Evolutionary conservation across 2,113 vertebrate species (phyloP), one percentile per base, ranked within the genome.

Genomic region (Sclerurus mexicanus): DNA sequence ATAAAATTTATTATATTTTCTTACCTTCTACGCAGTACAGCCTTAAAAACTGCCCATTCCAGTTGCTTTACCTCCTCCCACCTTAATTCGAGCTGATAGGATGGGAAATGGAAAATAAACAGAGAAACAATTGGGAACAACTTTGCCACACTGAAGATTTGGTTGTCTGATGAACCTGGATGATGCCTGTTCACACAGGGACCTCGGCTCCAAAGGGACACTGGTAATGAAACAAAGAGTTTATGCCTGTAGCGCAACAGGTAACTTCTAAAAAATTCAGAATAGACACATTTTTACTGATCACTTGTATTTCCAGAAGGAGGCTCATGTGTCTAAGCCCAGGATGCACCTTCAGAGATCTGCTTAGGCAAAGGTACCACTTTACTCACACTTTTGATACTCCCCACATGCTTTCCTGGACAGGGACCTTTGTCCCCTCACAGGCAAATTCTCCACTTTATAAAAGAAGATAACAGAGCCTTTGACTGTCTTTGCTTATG

Each of bases 1-100:
- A 97, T 98, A 97, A 97, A 96, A 98, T 97, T 98, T 97, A 97
- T 97, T 95, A 74, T 98, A 98, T 98, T 98, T 98, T 98, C 96
- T 98, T 98, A 98, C 98, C 97, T 98, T 98, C 96, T 96, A 40
- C 88, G 96, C 85, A 58, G 66, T 91, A 66, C 95, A 95, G 90
- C 96, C 91, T 97, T 98, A 97, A 97, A 97, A 97, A 90, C 87
- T 94, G 94, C 79, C 91, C 18, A 5, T 95, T 97, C 96, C 95
- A 74, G 49, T 97, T 96, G 95, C 95, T 97, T 97, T 91, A 67
- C 92, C 92, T 97, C 78, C 90, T 97, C 94, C 92, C 92, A 75
- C 75, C 69, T 91, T 93, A 84, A 69, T 95, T 59, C 9, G 35
- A 87, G 76, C 59, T 60, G 91, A 96, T 50, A 72, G 78, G 66